Base-by-base conservation (phyloP, 2,113 vertebrate species). In the Dermatemys mawii region DNA sequence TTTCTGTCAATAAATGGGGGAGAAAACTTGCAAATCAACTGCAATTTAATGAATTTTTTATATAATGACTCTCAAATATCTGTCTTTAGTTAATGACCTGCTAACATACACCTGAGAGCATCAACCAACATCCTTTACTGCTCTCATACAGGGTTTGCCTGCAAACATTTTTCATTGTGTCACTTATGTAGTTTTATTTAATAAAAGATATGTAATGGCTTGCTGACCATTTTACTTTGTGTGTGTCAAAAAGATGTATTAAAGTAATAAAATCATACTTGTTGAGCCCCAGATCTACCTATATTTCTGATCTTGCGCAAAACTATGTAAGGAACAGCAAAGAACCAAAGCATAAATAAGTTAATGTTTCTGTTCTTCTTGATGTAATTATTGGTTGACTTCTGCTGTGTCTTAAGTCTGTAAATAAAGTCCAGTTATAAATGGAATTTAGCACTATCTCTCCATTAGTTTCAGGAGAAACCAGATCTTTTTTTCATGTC, bases 231-330 rank as follows among this genome's bases (percentile, higher is more conserved):
- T 94, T 89, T 92, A 16, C 48, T 86, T 94, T 67, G 93, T 46
- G 73, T 1, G 4, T 84, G 88, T 81, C 84, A 93, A 90, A 95
- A 76, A 90, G 27, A 95, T 78, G 17, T 63, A 94, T 93, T 88
- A 87, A 1, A 83, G 55, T 92, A 95, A 96, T 97, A 96, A 95
- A 95, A 92, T 89, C 91, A 13, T 88, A 93, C 48, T 91, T 93
- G 24, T 93, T 93, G 75, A 54, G 78, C 78, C 70, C 44, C 44
- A 26, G 32, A 92, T 76, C 53, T 92, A 94, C 81, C 46, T 87
- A 2, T 27, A 55, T 82, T 90, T 93, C 29, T 82, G n/a, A 93
- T 35, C 11, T 83, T 86, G 41, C 55, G 46, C 93, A 84, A 83
- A 91, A 80, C 49, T 87, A 90, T 11, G 44, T n/a, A 60, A 94